Evolutionary conservation across 2,797 vertebrate genomes (phyloP).

Genomic region (Nothura maculosa): DNA sequence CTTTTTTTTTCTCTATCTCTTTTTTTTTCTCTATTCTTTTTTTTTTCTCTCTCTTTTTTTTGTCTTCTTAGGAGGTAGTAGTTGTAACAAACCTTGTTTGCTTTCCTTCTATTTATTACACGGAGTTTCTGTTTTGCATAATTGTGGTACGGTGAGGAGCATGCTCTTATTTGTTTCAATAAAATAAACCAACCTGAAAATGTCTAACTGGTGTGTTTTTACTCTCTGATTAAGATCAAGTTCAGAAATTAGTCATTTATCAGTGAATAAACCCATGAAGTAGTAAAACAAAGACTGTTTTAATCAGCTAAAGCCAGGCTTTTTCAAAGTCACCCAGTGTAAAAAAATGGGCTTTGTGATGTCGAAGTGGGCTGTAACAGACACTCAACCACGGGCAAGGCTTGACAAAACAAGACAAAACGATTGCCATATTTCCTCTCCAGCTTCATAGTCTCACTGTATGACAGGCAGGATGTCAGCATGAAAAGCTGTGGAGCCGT

Average conservation of each 20-base stretch:
- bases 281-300: not conserved
- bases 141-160: not conserved
- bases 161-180: not conserved
- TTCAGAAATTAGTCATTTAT: slow-evolving; percentile 8
- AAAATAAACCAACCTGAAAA: not conserved
- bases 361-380: rapidly evolving
- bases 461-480: not conserved
- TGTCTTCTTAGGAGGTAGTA: not conserved
- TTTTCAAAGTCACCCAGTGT: not conserved
- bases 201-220: not conserved
- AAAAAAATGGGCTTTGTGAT: not conserved
- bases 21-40: no score
- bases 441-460: no score
- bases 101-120: not conserved
- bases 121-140: not conserved
- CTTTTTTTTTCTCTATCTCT: no score
- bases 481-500: not conserved
- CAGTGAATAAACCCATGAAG: not conserved
- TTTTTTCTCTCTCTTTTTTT: not conserved
- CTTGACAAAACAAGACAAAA: not conserved
- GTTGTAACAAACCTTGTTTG: not conserved
- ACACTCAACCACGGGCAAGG: not conserved
- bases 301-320: not conserved
- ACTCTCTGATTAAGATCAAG: not conserved
- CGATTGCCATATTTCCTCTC: not conserved